Conservation (phyloP, 2,797 vertebrate species). For the Cyprinodon diabolis region DNA sequence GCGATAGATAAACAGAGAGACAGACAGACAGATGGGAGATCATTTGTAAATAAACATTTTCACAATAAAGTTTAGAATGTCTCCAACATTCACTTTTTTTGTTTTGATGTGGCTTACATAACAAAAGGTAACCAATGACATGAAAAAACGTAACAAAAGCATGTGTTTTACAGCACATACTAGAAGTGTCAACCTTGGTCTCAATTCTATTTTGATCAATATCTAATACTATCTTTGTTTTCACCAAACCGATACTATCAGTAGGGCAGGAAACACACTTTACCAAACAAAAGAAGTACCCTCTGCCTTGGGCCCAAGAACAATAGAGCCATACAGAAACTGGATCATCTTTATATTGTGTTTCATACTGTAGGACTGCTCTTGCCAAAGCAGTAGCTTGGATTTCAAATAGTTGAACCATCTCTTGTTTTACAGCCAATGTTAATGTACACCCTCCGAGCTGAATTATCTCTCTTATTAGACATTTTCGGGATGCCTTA, state of each 20-base stretch:
- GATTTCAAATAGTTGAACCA: conserved; percentile 15
- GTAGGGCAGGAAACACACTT: conserved; percentile 5
- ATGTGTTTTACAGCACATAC: background rate
- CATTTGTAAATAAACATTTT: conserved; percentile 77
- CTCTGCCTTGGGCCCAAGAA: conserved; percentile 15
- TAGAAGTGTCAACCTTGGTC: background rate
- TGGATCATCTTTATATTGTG: conserved; percentile 38
- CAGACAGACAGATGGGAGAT: conserved; percentile 50
- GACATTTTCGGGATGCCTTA: background rate
- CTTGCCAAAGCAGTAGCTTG: conserved; percentile 10
- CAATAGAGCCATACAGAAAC: conserved; percentile 31
- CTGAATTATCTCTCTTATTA: background rate
- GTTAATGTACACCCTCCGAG: background rate
- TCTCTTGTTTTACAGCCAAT: conserved; percentile 24
- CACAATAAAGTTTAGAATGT: conserved; percentile 30
- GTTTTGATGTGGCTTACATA: conserved; percentile 7
- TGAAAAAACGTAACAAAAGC: background rate
- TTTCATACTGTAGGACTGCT: conserved; percentile 25
- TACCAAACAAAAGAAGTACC: conserved; percentile 28
- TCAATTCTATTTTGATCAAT: background rate
- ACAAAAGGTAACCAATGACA: background rate
- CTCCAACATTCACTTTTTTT: conserved; percentile 33
- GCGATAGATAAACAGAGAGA: conserved; percentile 27
- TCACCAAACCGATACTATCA: conserved; percentile 6
- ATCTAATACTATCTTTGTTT: conserved; percentile 1